phyloP scores from a whole-genome alignment of 2,797 vertebrate genomes.

The Hyperoplus lanceolatus region DNA sequence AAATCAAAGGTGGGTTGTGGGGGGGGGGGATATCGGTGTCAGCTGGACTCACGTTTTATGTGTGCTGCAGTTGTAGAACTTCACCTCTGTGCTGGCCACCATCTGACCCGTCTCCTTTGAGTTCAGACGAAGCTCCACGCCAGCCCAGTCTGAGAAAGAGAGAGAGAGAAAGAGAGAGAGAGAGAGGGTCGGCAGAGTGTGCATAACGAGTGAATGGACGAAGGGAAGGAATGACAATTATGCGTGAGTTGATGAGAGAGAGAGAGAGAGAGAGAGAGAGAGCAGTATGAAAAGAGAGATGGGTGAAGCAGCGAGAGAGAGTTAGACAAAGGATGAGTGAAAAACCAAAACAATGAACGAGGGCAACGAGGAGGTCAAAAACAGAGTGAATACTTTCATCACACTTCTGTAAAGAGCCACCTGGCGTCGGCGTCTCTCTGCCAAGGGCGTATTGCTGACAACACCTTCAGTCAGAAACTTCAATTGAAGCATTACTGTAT shows the following conservation, averaged over 20 bases:
- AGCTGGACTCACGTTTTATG: conserved; percentile 92
- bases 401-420: conserved; percentile 71
- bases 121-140: conserved; percentile 91
- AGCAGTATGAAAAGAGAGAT: not conserved
- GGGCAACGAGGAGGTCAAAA: conserved; percentile 48
- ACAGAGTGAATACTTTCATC: conserved; percentile 71
- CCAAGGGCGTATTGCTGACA: conserved; percentile 54
- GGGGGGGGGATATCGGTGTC: rapidly evolving
- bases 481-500: conserved; percentile 67
- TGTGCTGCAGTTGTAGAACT: conserved; percentile 98
- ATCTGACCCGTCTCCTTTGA: conserved; percentile 94
- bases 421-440: conserved; percentile 57
- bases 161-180: not conserved
- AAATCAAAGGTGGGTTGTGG: conserved; percentile 39
- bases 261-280: not conserved
- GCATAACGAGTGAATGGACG: too few species aligned
- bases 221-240: conserved; percentile 16
- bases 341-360: conserved; percentile 48
- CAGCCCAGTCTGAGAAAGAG: conserved; percentile 90
- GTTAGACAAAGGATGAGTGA: conserved; percentile 7
- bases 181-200: too few species aligned
- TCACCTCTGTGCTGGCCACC: conserved; percentile 96
- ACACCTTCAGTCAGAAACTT: conserved; percentile 67
- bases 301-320: not conserved
- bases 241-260: not conserved